Evolutionary conservation across 2,888 invertebrate genomes (phyloP), one percentile per base, ranked within the genome.

Genomic region (Athetis lepigone): DNA sequence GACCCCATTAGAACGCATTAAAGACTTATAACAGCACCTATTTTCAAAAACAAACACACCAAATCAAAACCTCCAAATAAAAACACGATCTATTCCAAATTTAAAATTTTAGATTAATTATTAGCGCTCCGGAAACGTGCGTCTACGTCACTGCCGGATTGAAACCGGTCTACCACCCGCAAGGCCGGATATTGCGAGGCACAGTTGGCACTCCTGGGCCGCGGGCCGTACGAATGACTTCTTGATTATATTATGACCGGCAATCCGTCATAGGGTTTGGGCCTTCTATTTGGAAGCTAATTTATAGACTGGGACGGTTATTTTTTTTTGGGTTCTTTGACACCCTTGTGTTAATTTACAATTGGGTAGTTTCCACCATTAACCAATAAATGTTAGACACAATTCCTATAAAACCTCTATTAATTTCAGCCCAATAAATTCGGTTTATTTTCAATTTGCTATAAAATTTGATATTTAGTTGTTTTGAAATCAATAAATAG

Each of bases 81-180:
- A 55, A 9, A 49, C 5, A 4, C 19, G 11, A 42, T 56, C 46
- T 9, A 46, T 42, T 46, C 25, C 51, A 55, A 43, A 27, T 36
- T 47, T 33, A 2, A 27, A 51, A 42, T 42, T 11, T 21, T 33
- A 55, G 33, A 51, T 55, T 73, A 43, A 46, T 61, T 67, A 69
- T 47, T 52, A 51, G 21, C 19, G 27, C 25, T 40, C 59, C 79
- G 84, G 84, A 84, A 79, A 70, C 54, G 36, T 62, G 62, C 67
- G 85, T 84, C 84, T 83, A 60, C 71, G 56, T 77, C 76, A 80
- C 73, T 79, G 66, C 85, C 84, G 82, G 77, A 71, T 49, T 70
- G 59, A 64, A 74, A 77, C 74, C 63, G 57, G 73, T 74, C 45
- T 71, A 63, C 64, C 67, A 67, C 71, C 54, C 61, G 64, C 47